These are phyloP conservation scores for Cataglyphis livida DNA, from an alignment of 2,888 invertebrate genomes.

Conservation along the genomic window DNA sequence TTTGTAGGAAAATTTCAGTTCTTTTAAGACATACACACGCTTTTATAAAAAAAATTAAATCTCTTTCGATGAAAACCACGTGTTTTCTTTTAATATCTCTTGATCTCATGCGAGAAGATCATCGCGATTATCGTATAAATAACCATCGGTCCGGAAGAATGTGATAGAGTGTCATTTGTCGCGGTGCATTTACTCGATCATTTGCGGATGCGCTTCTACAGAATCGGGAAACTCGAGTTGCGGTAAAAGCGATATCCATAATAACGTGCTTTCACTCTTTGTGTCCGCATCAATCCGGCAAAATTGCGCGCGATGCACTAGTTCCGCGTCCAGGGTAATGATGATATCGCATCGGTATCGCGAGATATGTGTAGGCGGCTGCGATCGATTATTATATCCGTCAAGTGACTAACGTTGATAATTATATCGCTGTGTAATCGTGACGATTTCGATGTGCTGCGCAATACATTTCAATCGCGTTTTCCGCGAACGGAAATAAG, in stretches of 20 bases:
- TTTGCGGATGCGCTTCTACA: background rate
- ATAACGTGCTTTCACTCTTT: constrained; percentile 47
- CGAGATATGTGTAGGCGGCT: background rate
- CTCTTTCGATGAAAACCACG: background rate
- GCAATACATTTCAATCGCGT: background rate
- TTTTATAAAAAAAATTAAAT: background rate
- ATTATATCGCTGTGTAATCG: constrained; percentile 14
- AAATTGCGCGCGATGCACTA: constrained; percentile 21
- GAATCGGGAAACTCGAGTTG: constrained; percentile 31
- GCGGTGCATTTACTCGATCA: background rate
- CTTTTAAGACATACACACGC: background rate
- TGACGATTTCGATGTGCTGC: background rate
- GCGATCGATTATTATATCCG: constrained; percentile 11
- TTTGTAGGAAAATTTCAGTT: background rate
- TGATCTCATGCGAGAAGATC: background rate
- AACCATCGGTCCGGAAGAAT: background rate
- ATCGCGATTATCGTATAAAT: constrained; percentile 9
- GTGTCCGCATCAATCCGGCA: constrained; percentile 12
- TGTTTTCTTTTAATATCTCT: background rate
- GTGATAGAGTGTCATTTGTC: background rate
- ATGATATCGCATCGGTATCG: background rate
- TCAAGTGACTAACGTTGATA: constrained; percentile 32
- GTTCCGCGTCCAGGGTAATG: constrained; percentile 8
- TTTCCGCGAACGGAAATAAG: constrained; percentile 22
- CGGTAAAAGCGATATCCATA: constrained; percentile 40